Conservation (phyloP, 92 coral and sea anemone species). For the Epizoanthus illoricatus region DNA sequence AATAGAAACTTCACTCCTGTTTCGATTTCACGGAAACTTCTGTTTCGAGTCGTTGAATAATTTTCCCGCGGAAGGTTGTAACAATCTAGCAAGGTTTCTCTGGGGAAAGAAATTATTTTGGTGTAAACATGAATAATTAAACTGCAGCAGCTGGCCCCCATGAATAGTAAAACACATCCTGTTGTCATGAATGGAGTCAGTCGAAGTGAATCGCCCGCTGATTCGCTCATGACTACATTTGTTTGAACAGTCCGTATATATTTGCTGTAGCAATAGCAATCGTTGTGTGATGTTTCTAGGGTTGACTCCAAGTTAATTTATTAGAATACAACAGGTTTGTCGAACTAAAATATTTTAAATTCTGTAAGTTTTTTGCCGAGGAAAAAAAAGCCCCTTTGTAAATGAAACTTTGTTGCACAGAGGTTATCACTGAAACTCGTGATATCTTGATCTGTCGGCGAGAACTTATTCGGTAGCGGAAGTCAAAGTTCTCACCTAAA, state of each 20-base stretch:
- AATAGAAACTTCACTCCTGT: no score
- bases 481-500: conserved; percentile 1
- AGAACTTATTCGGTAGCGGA: neutral
- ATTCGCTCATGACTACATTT: conserved; percentile 3
- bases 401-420: neutral
- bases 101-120: conserved; percentile 27
- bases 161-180: conserved; percentile 15
- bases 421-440: neutral
- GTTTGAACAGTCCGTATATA: no score
- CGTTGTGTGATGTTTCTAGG: neutral
- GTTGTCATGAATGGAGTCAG: conserved; percentile 26
- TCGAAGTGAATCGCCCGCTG: neutral
- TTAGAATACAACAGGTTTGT: no score
- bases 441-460: neutral
- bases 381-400: neutral
- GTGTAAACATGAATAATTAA: conserved; percentile 20
- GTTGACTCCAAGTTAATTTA: neutral
- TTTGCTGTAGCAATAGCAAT: no score
- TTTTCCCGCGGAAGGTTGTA: no score
- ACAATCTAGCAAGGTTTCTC: conserved; percentile 8
- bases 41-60: no score
- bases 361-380: neutral
- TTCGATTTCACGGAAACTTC: no score
- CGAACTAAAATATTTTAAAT: no score
- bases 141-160: conserved; percentile 9